These are phyloP conservation scores for Allacma fusca DNA, from an alignment of 2,888 invertebrate genomes.

Conservation along the genomic window DNA sequence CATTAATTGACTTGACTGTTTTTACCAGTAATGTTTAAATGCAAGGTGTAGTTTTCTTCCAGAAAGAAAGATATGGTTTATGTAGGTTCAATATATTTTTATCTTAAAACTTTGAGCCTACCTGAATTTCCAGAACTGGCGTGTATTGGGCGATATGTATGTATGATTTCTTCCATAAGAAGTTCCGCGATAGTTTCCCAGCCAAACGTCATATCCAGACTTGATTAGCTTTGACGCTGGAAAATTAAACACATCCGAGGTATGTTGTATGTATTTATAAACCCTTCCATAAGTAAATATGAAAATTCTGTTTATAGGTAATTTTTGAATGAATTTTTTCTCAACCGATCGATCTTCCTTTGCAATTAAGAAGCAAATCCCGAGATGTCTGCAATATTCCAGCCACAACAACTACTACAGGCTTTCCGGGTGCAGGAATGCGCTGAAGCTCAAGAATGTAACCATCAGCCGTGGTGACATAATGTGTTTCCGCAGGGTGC, in stretches of 20 bases:
- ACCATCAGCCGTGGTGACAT: slow-evolving; percentile 2
- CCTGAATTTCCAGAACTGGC: not conserved
- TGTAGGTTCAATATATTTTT: no score
- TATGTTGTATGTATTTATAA: no score
- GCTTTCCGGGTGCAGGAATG: slow-evolving; percentile 1
- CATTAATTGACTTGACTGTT: no score
- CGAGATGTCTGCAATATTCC: slow-evolving; percentile 22
- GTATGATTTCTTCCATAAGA: slow-evolving; percentile 6
- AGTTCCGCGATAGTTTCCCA: slow-evolving; percentile 27
- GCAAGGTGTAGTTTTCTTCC: no score
- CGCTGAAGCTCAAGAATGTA: slow-evolving; percentile 11
- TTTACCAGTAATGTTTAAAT: no score
- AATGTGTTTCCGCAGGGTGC: not conserved
- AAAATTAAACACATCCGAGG: not conserved
- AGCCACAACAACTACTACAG: not conserved
- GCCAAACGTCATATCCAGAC: slow-evolving; percentile 32
- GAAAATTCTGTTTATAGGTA: not conserved
- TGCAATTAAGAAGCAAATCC: slow-evolving; percentile 26
- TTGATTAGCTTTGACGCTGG: slow-evolving; percentile 21
- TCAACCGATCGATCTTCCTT: slow-evolving; percentile 15
- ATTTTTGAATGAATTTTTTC: not conserved
- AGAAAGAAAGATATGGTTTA: no score
- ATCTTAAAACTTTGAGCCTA: not conserved
- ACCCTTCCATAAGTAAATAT: not conserved
- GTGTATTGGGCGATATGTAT: not conserved